Percentiles rank a stretch among this genome's conserved stretches.
phyloP scores from a whole-genome alignment of 1,140 invertebrate genomes.

The Copidosoma floridanum region DNA sequence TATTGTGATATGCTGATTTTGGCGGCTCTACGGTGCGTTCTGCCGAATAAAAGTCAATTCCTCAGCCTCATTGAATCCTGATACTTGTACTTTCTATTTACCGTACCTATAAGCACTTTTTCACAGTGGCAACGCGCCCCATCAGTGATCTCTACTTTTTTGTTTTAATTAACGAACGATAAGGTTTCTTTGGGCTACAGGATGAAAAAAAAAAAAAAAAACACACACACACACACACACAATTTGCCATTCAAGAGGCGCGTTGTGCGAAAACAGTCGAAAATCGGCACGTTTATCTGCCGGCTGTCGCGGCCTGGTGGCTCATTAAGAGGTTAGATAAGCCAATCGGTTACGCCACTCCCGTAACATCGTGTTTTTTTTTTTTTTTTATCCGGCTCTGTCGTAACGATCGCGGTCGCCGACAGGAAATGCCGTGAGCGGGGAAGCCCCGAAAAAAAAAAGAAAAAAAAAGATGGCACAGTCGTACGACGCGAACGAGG shows the following conservation, averaged over 20 bases:
- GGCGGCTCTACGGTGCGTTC: no score
- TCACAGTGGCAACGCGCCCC: not conserved
- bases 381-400: no score
- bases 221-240: no score
- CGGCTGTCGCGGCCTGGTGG: not conserved
- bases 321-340: conserved; percentile 15
- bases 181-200: no score
- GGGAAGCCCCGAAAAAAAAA: conserved; percentile 12
- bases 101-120: conserved; percentile 14
- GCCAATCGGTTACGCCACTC: no score
- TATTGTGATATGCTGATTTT: no score
- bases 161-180: no score
- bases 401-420: conserved; percentile 14
- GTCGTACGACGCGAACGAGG: conserved; percentile 37
- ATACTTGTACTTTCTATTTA: conserved; percentile 25
- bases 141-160: not conserved
- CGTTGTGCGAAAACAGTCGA: conserved; percentile 2
- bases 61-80: conserved; percentile 1
- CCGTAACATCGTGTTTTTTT: not conserved
- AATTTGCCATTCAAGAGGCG: not conserved
- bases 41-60: no score
- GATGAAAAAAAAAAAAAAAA: no score
- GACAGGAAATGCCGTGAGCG: no score
- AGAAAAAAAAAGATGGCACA: conserved; percentile 36
- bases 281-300: conserved; percentile 3